Conservation (phyloP, 2,797 vertebrate species). For the Euthynnus affinis region DNA sequence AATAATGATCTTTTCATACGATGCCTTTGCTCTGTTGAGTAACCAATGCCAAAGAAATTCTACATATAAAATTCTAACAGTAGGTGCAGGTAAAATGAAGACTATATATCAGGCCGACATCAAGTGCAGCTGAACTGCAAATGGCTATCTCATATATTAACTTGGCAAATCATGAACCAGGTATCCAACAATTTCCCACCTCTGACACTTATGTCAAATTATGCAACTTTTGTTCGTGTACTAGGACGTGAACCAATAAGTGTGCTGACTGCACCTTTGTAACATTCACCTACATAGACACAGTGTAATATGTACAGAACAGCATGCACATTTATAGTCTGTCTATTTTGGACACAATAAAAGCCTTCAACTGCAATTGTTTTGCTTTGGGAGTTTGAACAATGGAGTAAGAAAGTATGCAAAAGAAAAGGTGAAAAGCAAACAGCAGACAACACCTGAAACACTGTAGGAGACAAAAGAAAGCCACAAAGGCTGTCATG, state of each 20-base stretch:
- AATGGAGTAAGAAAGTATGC: neutral
- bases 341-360: too few species aligned
- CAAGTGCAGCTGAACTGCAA: conserved; percentile 19
- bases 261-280: too few species aligned
- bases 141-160: neutral
- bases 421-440: conserved; percentile 2
- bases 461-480: conserved; percentile 19
- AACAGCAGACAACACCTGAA: conserved; percentile 24
- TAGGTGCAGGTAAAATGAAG: conserved; percentile 34
- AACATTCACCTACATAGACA: too few species aligned
- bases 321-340: too few species aligned
- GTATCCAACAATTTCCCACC: neutral
- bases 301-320: too few species aligned
- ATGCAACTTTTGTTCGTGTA: too few species aligned
- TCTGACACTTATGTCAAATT: neutral
- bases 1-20: conserved; percentile 20
- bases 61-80: conserved; percentile 25
- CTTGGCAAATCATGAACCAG: neutral
- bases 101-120: conserved; percentile 27
- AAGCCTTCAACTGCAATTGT: too few species aligned
- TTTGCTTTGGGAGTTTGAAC: conserved; percentile 1
- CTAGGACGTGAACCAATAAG: too few species aligned
- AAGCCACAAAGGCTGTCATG: conserved; percentile 10
- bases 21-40: neutral
- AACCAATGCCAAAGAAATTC: neutral